Evolutionary conservation across 2,113 vertebrate genomes (phyloP), one percentile per base, ranked within the genome.

Genomic region (Oncorhynchus gorbuscha): DNA sequence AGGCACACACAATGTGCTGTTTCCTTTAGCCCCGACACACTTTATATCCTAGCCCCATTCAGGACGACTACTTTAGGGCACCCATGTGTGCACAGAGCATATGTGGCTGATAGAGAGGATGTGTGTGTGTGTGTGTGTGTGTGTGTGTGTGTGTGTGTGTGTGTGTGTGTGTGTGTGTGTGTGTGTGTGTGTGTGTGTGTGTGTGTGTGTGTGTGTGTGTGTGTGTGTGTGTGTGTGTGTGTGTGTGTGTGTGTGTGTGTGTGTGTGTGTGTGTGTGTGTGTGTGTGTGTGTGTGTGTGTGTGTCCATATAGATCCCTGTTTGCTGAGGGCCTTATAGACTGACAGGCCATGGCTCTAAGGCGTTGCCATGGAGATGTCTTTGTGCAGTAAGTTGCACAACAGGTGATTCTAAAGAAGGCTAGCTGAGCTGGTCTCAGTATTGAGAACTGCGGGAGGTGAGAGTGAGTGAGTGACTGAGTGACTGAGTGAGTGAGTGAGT

Each of bases 351-450:
- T 55, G 69, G 86, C 85, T 83, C 79, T 73, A 74, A 87, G 81
- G 81, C 24, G 91, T 93, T 87, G 80, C 91, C 84, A 93, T 92
- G 88, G 90, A 87, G 91, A 93, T 90, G 73, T 77, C 86, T 90
- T 91, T 87, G 89, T 86, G 86, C 84, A 83, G 81, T 76, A 87
- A 86, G 88, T 81, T 88, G 89, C 81, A 87, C 92, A 92, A 92
- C 91, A 92, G 91, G 90, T 92, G 88, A 90, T 90, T 92, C 81
- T 86, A 82, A 81, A 55, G 83, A 74, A 74, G 81, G 85, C 69
- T 79, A 73, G 82, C 51, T 14, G 51, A 18, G 4, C 75, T 84
- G 45, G 39, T 77, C 85, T 87, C 81, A 58, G 72, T 80, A 64
- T 61, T 74, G 83, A 81, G 77, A 71, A 32, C 87, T 1, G 69